Evolutionary conservation across 2,888 invertebrate species (phyloP).

Genomic region (Biston stratarius): DNA sequence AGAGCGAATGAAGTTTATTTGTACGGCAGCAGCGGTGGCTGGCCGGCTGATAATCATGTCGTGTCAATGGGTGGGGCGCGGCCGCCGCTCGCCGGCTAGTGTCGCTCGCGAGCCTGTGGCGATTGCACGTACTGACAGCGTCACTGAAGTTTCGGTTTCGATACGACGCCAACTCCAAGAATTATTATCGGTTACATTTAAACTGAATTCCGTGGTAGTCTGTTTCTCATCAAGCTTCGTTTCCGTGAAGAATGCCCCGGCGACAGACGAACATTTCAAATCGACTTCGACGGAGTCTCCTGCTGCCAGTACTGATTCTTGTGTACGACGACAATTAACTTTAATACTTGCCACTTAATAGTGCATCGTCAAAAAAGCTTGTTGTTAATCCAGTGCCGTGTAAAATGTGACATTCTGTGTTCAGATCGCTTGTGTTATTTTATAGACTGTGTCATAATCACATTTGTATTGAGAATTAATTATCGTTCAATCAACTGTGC

Average conservation of each 20-base stretch:
- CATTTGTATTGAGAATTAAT: conserved; percentile 49
- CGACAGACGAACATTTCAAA: conserved; percentile 78
- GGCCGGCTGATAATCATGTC: conserved; percentile 78
- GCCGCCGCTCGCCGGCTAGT: conserved; percentile 66
- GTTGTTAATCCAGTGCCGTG: conserved; percentile 54
- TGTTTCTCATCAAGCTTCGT: conserved; percentile 38
- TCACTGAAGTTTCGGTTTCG: conserved; percentile 52
- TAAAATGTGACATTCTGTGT: conserved; percentile 71
- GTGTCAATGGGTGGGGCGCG: conserved; percentile 79
- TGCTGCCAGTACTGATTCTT: conserved; percentile 78
- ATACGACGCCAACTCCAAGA: conserved; percentile 48
- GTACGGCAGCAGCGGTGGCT: conserved; percentile 72
- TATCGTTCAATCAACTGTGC: conserved; percentile 63
- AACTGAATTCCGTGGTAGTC: conserved; percentile 40
- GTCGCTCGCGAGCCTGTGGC: conserved; percentile 65
- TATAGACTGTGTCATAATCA: conserved; percentile 57
- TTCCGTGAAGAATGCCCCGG: conserved; percentile 73
- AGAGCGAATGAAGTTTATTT: conserved; percentile 85
- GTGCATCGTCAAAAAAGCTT: conserved; percentile 33
- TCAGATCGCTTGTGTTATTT: conserved; percentile 52
- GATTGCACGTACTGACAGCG: conserved; percentile 56
- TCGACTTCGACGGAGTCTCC: conserved; percentile 71
- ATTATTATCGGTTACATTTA: conserved; percentile 42
- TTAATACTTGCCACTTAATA: conserved; percentile 38
- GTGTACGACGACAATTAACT: conserved; percentile 80